Conservation (phyloP, 2,888 invertebrate species). For the Cecidostiba fungosa region DNA sequence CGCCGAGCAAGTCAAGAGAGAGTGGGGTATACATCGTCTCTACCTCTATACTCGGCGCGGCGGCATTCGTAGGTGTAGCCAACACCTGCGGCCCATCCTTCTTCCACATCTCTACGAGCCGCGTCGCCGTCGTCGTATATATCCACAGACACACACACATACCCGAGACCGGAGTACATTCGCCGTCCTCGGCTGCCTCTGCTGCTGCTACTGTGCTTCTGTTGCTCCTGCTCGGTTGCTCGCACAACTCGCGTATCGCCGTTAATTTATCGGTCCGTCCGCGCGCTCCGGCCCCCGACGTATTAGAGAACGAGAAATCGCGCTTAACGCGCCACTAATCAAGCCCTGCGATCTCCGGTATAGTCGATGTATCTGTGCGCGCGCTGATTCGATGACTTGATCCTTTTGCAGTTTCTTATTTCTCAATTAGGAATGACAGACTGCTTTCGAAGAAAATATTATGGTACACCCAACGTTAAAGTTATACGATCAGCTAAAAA, state of each 20-base stretch:
- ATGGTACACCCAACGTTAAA: too few species aligned
- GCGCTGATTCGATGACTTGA: not conserved
- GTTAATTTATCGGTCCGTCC: slow-evolving; percentile 73
- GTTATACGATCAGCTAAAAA: too few species aligned
- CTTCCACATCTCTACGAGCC: slow-evolving; percentile 64
- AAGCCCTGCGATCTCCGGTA: slow-evolving; percentile 60
- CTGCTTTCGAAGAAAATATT: not conserved
- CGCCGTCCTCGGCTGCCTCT: slow-evolving; percentile 64
- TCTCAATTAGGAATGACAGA: not conserved
- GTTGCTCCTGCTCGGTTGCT: slow-evolving; percentile 14
- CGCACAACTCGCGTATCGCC: slow-evolving; percentile 67
- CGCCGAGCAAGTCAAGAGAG: slow-evolving; percentile 5
- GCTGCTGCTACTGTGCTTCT: slow-evolving; percentile 25
- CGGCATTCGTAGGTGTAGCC: slow-evolving; percentile 44
- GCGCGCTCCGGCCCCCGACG: slow-evolving; percentile 59
- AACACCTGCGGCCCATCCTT: slow-evolving; percentile 73
- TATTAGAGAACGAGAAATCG: slow-evolving; percentile 74
- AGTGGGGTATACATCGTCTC: slow-evolving; percentile 16
- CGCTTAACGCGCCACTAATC: slow-evolving; percentile 71
- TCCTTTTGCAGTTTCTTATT: not conserved
- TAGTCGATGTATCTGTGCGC: not conserved
- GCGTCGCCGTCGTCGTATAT: slow-evolving; percentile 18
- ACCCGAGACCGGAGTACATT: slow-evolving; percentile 34
- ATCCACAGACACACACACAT: too few species aligned
- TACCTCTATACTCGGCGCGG: not conserved